Evolutionary conservation across 2,113 vertebrate genomes (phyloP), one percentile per base, ranked within the genome.

Genomic region (Cyprichromis sp.): DNA sequence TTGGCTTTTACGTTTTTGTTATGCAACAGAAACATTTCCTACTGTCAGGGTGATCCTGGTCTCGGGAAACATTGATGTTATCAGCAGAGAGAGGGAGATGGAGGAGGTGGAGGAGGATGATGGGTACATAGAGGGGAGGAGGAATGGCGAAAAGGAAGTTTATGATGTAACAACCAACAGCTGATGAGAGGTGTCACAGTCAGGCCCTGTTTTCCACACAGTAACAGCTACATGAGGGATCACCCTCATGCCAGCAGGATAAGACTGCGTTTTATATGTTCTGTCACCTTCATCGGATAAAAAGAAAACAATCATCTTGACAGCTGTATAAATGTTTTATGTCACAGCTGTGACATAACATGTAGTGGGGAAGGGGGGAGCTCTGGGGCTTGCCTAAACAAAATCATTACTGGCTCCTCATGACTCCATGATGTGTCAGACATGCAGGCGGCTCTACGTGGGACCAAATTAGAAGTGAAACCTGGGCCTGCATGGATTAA

Each of bases 391-490:
- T 5, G 8, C 54, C 82, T 8, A 29, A 89, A 89, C 68, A 84
- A 90, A 92, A 90, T 84, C 85, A 61, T 68, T 16, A 79, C 78
- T 0, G 86, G 55, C 86, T 82, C 54, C 86, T 81, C 68, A 26
- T 31, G 85, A 66, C 86, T 80, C 68, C 14, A 2, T 2, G 84
- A 73, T 17, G 83, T 78, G 59, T 78, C 90, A 91, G 82, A 88
- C 86, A 83, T 5, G 24, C 78, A 73, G 94, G 80, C 73, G 61
- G 82, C 89, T 54, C 54, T 10, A 54, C 31, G 4, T 73, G 8
- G 47, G 88, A 91, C 93, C 81, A 73, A 95, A 92, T 94, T 92
- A 95, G 91, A 92, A 91, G 53, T 83, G 81, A 91, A 90, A 87
- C 91, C 82, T 54, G 81, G 85, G n/a, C 87, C 87, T 40, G 87